Percentiles rank a stretch among this genome's conserved stretches.
These are phyloP conservation scores for Bombus balteatus DNA, from an alignment of 1,140 invertebrate genomes.

Conservation along the genomic window DNA sequence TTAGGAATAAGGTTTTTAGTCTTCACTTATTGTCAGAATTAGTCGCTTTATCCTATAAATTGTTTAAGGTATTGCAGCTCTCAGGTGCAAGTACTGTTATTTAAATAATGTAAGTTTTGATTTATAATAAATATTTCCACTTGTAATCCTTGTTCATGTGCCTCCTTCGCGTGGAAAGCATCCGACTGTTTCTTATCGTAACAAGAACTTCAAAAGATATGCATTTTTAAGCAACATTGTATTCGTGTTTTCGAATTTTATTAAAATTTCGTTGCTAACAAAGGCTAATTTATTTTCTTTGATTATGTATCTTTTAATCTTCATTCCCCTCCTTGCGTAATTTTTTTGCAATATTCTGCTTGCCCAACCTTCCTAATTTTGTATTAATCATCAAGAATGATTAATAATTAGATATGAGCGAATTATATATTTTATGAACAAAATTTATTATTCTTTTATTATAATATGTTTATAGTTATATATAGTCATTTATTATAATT, in stretches of 20 bases:
- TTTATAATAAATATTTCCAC: conserved; percentile 81
- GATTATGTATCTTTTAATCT: neutral
- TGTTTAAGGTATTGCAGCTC: conserved; percentile 70
- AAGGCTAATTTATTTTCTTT: neutral
- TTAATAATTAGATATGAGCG: neutral
- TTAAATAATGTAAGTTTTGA: conserved; percentile 78
- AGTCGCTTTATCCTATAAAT: conserved; percentile 18
- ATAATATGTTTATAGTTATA: too few species aligned
- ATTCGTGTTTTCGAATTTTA: conserved; percentile 3
- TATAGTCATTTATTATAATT: neutral
- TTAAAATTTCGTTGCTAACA: conserved; percentile 30
- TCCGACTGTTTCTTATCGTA: neutral
- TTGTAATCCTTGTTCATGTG: conserved; percentile 65
- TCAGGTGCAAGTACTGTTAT: conserved; percentile 79
- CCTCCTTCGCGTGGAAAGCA: neutral
- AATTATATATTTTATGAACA: neutral
- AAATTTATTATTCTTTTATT: neutral
- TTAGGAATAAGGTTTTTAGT: conserved; percentile 20
- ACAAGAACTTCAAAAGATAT: neutral
- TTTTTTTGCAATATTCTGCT: neutral
- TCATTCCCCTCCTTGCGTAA: neutral
- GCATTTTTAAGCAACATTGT: conserved; percentile 5
- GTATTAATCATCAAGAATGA: neutral
- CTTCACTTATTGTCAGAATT: neutral
- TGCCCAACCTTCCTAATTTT: neutral